A percentile compares a stretch with the other conserved stretches of the same genome.
Evolutionary conservation across 2,113 vertebrate genomes (phyloP).

Genomic region (Tenebrosternarchus preto): DNA sequence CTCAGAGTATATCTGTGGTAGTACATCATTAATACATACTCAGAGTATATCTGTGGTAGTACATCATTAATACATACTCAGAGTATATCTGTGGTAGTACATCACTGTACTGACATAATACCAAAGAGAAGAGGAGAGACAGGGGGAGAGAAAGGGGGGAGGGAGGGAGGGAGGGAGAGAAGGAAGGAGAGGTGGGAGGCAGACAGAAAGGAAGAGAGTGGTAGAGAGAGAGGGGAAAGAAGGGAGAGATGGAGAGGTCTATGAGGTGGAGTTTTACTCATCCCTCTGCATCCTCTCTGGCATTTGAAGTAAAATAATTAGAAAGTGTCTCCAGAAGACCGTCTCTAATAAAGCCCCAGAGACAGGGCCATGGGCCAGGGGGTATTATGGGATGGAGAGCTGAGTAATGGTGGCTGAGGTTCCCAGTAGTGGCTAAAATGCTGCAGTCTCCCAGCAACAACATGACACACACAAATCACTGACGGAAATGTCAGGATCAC

Average conservation of each 20-base stretch:
- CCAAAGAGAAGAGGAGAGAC: not conserved
- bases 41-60: no score
- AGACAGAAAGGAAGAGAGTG: not conserved
- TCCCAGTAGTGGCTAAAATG: conserved; percentile 30
- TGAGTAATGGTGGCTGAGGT: conserved; percentile 53
- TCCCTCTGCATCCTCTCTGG: conserved; percentile 43
- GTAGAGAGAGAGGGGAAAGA: not conserved
- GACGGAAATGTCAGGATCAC: conserved; percentile 47
- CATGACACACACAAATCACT: no score
- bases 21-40: no score
- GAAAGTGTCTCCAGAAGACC: conserved; percentile 46
- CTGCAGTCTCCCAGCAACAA: conserved; percentile 26
- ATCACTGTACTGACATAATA: no score
- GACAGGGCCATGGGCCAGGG: conserved; percentile 20
- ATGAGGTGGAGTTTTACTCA: conserved; percentile 43
- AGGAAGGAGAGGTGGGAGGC: conserved; percentile 25
- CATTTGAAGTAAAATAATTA: conserved; percentile 58
- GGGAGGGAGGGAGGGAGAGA: not conserved
- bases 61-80: not conserved
- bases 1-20: no score
- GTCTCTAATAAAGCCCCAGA: conserved; percentile 46
- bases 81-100: not conserved
- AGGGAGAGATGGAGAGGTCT: not conserved
- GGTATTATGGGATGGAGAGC: conserved; percentile 54
- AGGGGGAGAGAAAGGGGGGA: not conserved